Evolutionary conservation across 2,113 vertebrate genomes (phyloP).

Genomic region (Carollia perspicillata): DNA sequence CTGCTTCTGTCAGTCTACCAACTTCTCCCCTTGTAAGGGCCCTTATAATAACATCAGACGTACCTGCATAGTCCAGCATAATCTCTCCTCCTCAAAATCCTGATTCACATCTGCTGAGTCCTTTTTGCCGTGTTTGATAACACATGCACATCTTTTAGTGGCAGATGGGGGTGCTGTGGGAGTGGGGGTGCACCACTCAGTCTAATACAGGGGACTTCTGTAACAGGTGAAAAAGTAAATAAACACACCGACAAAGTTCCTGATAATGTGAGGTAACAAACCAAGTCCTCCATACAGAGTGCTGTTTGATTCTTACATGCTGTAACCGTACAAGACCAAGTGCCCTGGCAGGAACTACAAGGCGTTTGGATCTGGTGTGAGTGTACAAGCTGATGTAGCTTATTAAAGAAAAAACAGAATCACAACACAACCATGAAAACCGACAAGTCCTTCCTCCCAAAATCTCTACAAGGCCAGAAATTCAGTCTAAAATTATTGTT

Average conservation of each 20-base stretch:
- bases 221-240: not conserved
- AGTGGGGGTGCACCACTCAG: not conserved
- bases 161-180: too few species aligned
- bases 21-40: not conserved
- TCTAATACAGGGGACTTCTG: not conserved
- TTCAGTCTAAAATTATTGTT: constrained; percentile 30
- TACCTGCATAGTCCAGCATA: not conserved
- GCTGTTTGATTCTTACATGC: not conserved
- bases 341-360: not conserved
- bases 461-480: constrained; percentile 29
- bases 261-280: not conserved
- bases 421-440: not conserved
- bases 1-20: not conserved
- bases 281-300: not conserved
- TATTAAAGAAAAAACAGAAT: not conserved
- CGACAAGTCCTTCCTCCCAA: not conserved
- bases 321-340: not conserved
- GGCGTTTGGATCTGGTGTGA: not conserved
- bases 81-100: not conserved
- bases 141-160: not conserved
- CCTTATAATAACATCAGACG: not conserved
- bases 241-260: constrained; percentile 7
- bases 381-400: not conserved
- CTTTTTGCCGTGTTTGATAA: not conserved
- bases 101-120: not conserved